Conservation (phyloP, 1,140 invertebrate genomes). For the Aphelinus atriplicis region DNA sequence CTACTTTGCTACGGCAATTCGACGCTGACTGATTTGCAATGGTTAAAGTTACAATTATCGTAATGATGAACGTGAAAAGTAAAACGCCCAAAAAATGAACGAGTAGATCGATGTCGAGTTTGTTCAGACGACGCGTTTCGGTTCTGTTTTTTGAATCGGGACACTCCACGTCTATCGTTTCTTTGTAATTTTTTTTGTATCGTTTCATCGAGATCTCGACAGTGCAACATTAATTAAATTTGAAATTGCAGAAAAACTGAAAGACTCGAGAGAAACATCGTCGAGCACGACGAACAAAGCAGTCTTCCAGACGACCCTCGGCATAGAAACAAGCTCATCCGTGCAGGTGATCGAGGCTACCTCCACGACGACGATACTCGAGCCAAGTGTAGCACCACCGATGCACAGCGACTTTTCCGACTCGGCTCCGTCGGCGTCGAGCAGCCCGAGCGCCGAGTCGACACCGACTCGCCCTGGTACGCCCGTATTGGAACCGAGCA, state of each 20-base stretch:
- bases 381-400: conserved; percentile 48
- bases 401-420: conserved; percentile 43
- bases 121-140: no score
- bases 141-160: no score
- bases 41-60: no score
- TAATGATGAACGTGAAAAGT: no score
- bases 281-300: conserved; percentile 41
- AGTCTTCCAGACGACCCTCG: conserved; percentile 54
- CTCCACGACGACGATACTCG: conserved; percentile 45
- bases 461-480: not conserved
- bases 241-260: conserved; percentile 1
- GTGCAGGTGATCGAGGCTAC: conserved; percentile 59
- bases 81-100: no score
- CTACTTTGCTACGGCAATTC: no score
- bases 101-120: no score
- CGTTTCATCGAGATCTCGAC: no score
- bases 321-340: conserved; percentile 60
- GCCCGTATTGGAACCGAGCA: conserved; percentile 15
- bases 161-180: no score
- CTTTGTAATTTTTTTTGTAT: no score
- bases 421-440: conserved; percentile 5
- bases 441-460: not conserved
- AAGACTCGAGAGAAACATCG: conserved; percentile 15
- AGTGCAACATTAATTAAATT: no score
- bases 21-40: no score